Percentiles rank a stretch among this genome's conserved stretches.
Evolutionary conservation across 2,113 vertebrate genomes (phyloP).

Genomic region (Oxygymnocypris stewartii): DNA sequence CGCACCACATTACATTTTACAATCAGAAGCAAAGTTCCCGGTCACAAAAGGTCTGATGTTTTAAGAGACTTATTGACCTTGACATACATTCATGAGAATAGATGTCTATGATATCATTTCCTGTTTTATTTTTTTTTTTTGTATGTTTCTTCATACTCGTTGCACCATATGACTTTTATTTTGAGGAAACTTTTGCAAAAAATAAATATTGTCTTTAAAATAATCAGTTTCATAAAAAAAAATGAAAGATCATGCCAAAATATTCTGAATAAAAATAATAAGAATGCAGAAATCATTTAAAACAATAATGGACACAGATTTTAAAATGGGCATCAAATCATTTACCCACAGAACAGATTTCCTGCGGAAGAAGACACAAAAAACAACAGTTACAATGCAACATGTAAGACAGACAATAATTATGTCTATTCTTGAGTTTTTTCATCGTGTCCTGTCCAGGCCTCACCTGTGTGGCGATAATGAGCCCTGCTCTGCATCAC

Average conservation of each 20-base stretch:
- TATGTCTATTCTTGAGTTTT: constrained; percentile 62
- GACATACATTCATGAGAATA: not conserved
- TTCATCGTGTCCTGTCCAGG: constrained; percentile 42
- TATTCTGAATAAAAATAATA: no score
- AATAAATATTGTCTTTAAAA: not conserved
- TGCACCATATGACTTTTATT: not conserved
- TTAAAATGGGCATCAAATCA: not conserved
- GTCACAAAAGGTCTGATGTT: not conserved
- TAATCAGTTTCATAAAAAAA: not conserved
- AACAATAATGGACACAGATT: not conserved
- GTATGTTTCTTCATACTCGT: not conserved
- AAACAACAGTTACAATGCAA: constrained; percentile 4
- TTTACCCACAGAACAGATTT: not conserved
- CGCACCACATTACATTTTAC: not conserved
- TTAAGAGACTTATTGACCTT: not conserved
- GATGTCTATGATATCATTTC: not conserved
- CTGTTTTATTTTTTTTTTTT: not conserved
- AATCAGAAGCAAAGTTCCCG: not conserved
- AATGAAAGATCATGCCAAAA: not conserved
- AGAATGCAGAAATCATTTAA: not conserved
- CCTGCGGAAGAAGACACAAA: not conserved
- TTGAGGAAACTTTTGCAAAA: not conserved
- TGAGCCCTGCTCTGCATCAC: constrained; percentile 64
- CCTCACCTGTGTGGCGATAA: constrained; percentile 69
- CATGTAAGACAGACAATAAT: constrained; percentile 60